Evolutionary conservation across 2,888 invertebrate genomes (phyloP).

Genomic region (Amphipoea lucens): DNA sequence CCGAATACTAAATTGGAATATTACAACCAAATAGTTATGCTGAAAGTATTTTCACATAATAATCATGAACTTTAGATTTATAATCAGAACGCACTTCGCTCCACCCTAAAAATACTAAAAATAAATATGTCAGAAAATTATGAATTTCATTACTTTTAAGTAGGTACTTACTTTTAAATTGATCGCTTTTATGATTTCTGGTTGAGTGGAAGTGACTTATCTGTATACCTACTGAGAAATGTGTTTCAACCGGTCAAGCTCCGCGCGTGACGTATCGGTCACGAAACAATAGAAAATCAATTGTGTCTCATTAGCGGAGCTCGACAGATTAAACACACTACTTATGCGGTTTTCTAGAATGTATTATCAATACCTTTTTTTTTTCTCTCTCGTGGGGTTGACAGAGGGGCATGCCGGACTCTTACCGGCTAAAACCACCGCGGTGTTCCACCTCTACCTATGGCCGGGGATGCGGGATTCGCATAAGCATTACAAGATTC

Average conservation of each 20-base stretch:
- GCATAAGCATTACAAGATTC: neutral
- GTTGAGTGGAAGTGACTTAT: neutral
- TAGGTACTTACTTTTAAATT: neutral
- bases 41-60: conserved; percentile 27
- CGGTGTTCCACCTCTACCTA: no score
- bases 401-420: no score
- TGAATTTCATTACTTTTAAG: neutral
- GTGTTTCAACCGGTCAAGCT: no score
- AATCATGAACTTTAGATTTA: conserved; percentile 31
- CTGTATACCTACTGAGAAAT: neutral
- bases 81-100: neutral
- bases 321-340: neutral
- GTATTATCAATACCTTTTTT: neutral
- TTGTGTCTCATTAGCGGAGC: no score
- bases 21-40: conserved; percentile 13
- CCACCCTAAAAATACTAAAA: neutral
- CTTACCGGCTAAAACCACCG: no score
- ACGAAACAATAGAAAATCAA: no score
- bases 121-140: neutral
- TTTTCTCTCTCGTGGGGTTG: no score
- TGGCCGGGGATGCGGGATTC: no score
- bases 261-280: no score
- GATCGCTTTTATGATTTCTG: neutral
- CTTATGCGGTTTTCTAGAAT: neutral
- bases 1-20: conserved; percentile 34